phyloP scores from a whole-genome alignment of 2,797 vertebrate genomes.

The Amblyraja radiata region DNA sequence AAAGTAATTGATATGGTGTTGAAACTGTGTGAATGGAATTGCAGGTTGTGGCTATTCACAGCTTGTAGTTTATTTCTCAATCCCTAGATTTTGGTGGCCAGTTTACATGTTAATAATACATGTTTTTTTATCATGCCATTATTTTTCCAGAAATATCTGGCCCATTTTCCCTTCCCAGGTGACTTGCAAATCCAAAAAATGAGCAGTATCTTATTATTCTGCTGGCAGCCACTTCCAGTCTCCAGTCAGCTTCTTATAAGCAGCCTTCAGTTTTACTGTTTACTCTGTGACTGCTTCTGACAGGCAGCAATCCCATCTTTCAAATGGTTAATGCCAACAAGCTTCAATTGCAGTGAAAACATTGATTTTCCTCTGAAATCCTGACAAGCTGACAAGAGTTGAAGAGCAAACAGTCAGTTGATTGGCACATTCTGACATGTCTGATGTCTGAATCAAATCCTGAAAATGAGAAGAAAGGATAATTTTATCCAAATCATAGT shows the following conservation, averaged over 20 bases:
- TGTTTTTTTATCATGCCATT: neutral
- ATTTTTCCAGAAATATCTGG: neutral
- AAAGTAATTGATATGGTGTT: neutral
- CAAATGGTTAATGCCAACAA: neutral
- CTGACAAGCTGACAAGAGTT: neutral
- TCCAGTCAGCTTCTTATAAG: neutral
- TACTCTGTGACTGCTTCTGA: neutral
- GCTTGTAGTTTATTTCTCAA: neutral
- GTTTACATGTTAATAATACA: neutral
- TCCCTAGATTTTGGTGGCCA: neutral
- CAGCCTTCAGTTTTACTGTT: neutral
- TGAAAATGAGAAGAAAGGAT: neutral
- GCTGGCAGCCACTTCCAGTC: neutral
- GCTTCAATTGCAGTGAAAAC: neutral
- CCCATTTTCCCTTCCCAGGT: neutral
- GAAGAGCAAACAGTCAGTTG: neutral
- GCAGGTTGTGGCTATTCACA: neutral
- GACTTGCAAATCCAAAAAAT: neutral
- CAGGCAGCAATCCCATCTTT: neutral
- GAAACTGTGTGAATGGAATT: neutral
- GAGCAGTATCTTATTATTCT: neutral
- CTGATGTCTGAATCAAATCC: neutral
- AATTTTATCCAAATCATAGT: neutral
- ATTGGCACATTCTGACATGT: neutral
- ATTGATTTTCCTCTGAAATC: neutral